Evolutionary conservation across 2,888 invertebrate genomes (phyloP).

Genomic region (Brachyopa scutellaris): DNA sequence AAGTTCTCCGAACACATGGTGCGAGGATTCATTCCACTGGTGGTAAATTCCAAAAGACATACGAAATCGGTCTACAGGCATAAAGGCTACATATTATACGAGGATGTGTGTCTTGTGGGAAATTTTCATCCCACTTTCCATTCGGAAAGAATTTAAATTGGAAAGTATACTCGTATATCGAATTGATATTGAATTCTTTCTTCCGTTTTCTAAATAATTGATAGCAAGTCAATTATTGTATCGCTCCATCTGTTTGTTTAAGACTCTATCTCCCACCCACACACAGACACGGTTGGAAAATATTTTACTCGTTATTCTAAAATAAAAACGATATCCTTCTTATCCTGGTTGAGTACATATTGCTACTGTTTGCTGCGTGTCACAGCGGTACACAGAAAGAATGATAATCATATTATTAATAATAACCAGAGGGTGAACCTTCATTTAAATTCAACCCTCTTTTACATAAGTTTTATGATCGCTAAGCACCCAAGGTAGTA

Average conservation of each 20-base stretch:
- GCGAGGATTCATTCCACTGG: slow-evolving; percentile 45
- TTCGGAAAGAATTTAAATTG: slow-evolving; percentile 10
- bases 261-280: too few relatives aligned
- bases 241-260: too few relatives aligned
- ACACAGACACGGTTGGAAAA: too few relatives aligned
- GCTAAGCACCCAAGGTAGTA: background rate
- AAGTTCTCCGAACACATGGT: slow-evolving; percentile 52
- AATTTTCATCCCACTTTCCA: slow-evolving; percentile 1
- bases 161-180: too few relatives aligned
- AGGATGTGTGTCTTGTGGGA: slow-evolving; percentile 10
- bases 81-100: too few relatives aligned
- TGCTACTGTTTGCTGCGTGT: background rate
- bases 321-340: slow-evolving; percentile 4
- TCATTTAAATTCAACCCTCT: slow-evolving; percentile 34
- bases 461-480: slow-evolving; percentile 11
- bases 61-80: slow-evolving; percentile 18
- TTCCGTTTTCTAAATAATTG: too few relatives aligned
- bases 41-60: slow-evolving; percentile 28
- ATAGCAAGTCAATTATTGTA: too few relatives aligned
- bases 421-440: slow-evolving; percentile 11
- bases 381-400: background rate
- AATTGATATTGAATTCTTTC: too few relatives aligned
- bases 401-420: slow-evolving; percentile 23
- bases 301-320: background rate
- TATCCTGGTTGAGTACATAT: background rate